A percentile compares a stretch with the other conserved stretches of the same genome.
phyloP scores from a whole-genome alignment of 2,113 vertebrate genomes.

The Clinocottus analis region DNA sequence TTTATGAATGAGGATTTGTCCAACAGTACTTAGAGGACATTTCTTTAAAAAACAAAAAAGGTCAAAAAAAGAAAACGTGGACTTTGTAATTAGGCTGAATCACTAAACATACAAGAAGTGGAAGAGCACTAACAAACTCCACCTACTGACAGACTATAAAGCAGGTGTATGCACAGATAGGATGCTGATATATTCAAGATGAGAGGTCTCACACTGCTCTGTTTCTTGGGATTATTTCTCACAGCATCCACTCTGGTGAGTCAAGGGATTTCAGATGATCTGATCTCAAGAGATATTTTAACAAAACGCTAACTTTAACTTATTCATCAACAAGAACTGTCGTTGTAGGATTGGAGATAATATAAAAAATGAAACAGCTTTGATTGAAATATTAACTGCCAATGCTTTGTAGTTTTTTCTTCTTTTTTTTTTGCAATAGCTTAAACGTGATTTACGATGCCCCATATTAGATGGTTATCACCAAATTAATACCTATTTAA shows the following conservation, averaged over 20 bases:
- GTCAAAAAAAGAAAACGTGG: not conserved
- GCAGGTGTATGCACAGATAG: not conserved
- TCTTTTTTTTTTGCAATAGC: not conserved
- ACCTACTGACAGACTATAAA: not conserved
- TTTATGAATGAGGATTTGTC: too few species aligned
- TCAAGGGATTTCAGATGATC: not conserved
- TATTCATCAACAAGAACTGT: not conserved
- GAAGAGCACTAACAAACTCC: not conserved
- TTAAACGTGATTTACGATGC: not conserved
- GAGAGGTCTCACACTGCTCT: slow-evolving; percentile 29
- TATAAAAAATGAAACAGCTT: not conserved
- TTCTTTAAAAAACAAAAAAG: too few species aligned
- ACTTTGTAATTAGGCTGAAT: not conserved
- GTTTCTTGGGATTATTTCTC: slow-evolving; percentile 10
- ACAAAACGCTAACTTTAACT: not conserved
- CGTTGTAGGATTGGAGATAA: not conserved
- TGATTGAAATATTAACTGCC: not conserved
- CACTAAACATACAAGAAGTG: not conserved
- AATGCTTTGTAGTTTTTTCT: not conserved
- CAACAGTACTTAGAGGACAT: too few species aligned
- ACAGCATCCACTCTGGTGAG: not conserved
- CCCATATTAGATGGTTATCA: not conserved
- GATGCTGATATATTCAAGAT: slow-evolving; percentile 10
- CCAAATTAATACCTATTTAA: not conserved
- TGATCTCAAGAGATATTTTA: not conserved